phyloP scores from a whole-genome alignment of 37 sponge, comb jelly and placozoan genomes.

The Hexactinellida sp. region DNA sequence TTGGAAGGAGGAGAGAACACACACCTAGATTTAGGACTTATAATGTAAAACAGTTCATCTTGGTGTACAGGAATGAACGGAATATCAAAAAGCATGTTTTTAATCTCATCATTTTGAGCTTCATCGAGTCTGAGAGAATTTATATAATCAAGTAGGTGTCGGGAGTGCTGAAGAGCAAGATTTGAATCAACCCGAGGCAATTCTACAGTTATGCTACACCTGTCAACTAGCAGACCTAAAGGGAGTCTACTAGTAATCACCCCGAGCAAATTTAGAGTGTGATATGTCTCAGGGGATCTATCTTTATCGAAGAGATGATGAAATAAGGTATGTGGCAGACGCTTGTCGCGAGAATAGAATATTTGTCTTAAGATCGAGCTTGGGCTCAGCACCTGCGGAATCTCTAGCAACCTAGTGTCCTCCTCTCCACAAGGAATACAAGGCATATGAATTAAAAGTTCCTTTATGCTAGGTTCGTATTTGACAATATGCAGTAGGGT shows the following conservation, averaged over 20 bases:
- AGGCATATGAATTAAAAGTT: not conserved
- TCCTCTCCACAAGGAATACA: constrained; percentile 15
- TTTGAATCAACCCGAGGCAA: not conserved
- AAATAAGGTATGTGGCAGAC: not conserved
- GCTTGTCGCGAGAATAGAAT: not conserved
- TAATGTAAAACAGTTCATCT: not conserved
- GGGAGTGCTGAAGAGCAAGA: not conserved
- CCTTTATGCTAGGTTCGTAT: not conserved
- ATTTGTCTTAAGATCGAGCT: not conserved
- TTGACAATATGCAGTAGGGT: not conserved
- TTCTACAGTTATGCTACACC: not conserved
- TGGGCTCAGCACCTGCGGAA: not conserved
- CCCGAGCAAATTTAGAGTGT: not conserved
- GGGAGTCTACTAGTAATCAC: not conserved
- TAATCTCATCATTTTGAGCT: not conserved
- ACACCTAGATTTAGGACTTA: not conserved
- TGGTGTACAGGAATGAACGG: not conserved
- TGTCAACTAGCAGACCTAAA: not conserved
- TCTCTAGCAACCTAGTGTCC: not conserved
- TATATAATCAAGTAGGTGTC: not conserved
- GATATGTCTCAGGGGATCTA: not conserved
- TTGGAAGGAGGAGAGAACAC: not conserved
- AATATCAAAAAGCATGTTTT: not conserved
- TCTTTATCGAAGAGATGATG: not conserved
- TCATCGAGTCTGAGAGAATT: not conserved